phyloP scores from a whole-genome alignment of 1,140 invertebrate genomes.

The Ctenoplectra terminalis region DNA sequence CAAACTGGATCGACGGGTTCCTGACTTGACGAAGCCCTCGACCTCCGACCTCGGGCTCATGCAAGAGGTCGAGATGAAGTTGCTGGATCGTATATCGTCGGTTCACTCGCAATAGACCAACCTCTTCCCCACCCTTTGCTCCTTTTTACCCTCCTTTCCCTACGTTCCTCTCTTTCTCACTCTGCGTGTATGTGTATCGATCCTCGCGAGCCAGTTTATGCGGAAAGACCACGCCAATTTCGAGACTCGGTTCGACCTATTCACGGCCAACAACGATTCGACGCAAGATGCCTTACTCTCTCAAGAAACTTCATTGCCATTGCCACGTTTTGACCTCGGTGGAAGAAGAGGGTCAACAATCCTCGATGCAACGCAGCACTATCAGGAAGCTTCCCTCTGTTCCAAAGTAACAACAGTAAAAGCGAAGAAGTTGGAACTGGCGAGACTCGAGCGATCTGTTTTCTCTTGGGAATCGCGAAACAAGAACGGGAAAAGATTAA shows the following conservation, averaged over 20 bases:
- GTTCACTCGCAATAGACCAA: constrained; percentile 38
- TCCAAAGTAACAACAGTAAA: no score
- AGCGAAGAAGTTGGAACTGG: background rate
- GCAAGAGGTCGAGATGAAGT: constrained; percentile 62
- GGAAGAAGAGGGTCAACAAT: background rate
- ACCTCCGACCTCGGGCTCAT: constrained; percentile 72
- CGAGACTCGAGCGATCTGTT: background rate
- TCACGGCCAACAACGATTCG: no score
- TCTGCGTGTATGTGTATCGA: constrained; percentile 49
- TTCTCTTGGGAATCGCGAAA: background rate
- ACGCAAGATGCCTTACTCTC: no score
- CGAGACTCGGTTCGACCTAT: background rate
- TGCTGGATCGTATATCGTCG: constrained; percentile 55
- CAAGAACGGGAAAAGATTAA: constrained; percentile 12
- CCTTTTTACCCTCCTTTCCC: background rate
- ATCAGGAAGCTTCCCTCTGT: background rate
- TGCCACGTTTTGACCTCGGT: background rate
- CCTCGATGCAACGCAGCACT: background rate
- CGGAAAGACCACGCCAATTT: constrained; percentile 31
- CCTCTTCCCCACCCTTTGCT: background rate
- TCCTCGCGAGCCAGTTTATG: constrained; percentile 47
- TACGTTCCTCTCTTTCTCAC: constrained; percentile 5
- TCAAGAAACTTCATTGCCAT: background rate
- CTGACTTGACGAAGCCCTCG: constrained; percentile 75
- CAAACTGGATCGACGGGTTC: constrained; percentile 79